Percentiles rank a stretch among this genome's conserved stretches.
phyloP scores from a whole-genome alignment of 2,888 invertebrate genomes.

The Cactoblastis cactorum region DNA sequence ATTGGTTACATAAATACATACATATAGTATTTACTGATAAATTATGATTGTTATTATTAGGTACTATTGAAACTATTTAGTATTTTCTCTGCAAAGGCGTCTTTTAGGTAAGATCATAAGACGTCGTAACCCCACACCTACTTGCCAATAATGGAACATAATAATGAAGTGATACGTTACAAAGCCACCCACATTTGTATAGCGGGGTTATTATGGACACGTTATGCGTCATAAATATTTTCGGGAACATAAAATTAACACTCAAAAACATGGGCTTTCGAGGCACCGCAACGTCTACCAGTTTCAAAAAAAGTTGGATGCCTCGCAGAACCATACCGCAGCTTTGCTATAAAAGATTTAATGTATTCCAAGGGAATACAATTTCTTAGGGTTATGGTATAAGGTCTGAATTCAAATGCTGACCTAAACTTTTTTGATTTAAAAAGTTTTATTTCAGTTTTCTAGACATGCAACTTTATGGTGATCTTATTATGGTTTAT shows the following conservation, averaged over 20 bases:
- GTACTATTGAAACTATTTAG: neutral
- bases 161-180: conserved; percentile 71
- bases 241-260: conserved; percentile 79
- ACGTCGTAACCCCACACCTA: conserved; percentile 16
- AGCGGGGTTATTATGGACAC: conserved; percentile 69
- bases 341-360: conserved; percentile 38
- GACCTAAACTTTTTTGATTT: conserved; percentile 26
- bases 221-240: conserved; percentile 78
- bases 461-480: conserved; percentile 49
- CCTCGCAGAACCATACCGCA: conserved; percentile 62
- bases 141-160: conserved; percentile 31
- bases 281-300: conserved; percentile 77
- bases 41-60: no score
- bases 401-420: conserved; percentile 33
- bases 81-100: no score
- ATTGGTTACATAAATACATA: no score
- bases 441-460: conserved; percentile 36
- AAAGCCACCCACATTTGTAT: conserved; percentile 77
- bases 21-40: no score
- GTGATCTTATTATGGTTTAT: conserved; percentile 58
- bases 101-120: conserved; percentile 2
- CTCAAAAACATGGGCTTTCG: conserved; percentile 74
- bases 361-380: conserved; percentile 21
- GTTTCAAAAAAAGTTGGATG: conserved; percentile 65
- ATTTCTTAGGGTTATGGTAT: conserved; percentile 20